A percentile compares a stretch with the other conserved stretches of the same genome.
Evolutionary conservation across 1,140 invertebrate species (phyloP).

Genomic region (Drosophila bipectinata): DNA sequence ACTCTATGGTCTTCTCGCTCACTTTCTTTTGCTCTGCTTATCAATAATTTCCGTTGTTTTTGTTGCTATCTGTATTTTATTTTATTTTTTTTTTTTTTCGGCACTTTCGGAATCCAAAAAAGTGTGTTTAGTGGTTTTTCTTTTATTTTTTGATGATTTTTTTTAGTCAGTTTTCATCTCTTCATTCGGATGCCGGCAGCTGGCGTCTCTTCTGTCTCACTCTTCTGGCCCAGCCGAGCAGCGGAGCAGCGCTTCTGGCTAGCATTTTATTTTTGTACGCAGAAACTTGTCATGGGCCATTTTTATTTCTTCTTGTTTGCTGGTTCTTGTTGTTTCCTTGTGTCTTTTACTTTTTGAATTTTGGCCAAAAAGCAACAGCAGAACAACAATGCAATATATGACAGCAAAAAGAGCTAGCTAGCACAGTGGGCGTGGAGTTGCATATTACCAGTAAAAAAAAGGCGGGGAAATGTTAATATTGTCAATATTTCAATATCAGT

Average conservation of each 20-base stretch:
- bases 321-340: slow-evolving; percentile 26
- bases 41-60: slow-evolving; percentile 53
- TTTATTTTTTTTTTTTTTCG: slow-evolving; percentile 9
- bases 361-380: slow-evolving; percentile 66
- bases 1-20: slow-evolving; percentile 15
- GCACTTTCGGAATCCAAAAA: neutral
- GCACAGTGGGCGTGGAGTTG: slow-evolving; percentile 19
- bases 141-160: slow-evolving; percentile 18
- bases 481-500: no score
- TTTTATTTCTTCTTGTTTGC: slow-evolving; percentile 39
- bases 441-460: neutral
- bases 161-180: slow-evolving; percentile 4
- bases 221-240: no score
- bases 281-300: slow-evolving; percentile 67
- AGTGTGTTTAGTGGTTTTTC: neutral
- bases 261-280: slow-evolving; percentile 73
- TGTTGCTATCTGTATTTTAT: slow-evolving; percentile 9
- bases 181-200: no score
- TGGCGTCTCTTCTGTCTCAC: slow-evolving; percentile 11
- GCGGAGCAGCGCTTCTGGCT: slow-evolving; percentile 1
- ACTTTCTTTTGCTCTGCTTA: slow-evolving; percentile 41
- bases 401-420: slow-evolving; percentile 21
- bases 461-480: neutral
- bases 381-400: slow-evolving; percentile 54
- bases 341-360: slow-evolving; percentile 64